Evolutionary conservation across 2,797 vertebrate genomes (phyloP), one percentile per base, ranked within the genome.

Genomic region (Poliocrania exsul): DNA sequence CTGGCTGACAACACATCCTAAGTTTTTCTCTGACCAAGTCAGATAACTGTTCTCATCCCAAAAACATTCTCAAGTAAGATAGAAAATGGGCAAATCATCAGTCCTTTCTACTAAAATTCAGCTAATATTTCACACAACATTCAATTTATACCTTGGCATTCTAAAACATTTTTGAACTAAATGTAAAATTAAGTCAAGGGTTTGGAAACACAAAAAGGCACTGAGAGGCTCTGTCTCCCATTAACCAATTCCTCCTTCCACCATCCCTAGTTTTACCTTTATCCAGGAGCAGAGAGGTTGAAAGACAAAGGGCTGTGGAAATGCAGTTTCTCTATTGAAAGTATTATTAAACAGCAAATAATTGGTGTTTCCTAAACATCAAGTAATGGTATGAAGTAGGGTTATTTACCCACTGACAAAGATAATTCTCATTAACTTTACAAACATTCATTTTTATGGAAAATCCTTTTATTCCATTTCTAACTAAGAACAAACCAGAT

Each of bases 401-500:
- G 16, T 37, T n/a, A 61, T 72, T 80, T 38, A 85, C 24, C 33
- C 7, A 5, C 73, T 58, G 64, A 82, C 64, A 90, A 80, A 75
- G 51, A 28, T n/a, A 75, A 66, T 24, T 66, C 51, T 84, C 77
- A 58, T 49, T 81, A 92, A 85, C 64, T 88, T 81, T 13, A 86
- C n/a, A 72, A 88, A 58, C 28, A 61, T 72, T 92, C 5, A 3
- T 38, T 69, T 61, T 38, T 28, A 69, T 13, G 31, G 42, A 88
- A 93, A 96, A 95, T 58, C 21, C 31, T 73, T 94, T 69, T 73
- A 67, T 35, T 90, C 38, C 28, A 66, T 87, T 85, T 73, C 50
- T 91, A 75, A 78, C 72, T 37, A 75, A 81, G 60, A 86, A 44
- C 33, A 75, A 93, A 60, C 6, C 31, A 90, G 77, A 83, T 3